Conservation (phyloP, 2,888 invertebrate species). For the Dendrolimus houi region DNA sequence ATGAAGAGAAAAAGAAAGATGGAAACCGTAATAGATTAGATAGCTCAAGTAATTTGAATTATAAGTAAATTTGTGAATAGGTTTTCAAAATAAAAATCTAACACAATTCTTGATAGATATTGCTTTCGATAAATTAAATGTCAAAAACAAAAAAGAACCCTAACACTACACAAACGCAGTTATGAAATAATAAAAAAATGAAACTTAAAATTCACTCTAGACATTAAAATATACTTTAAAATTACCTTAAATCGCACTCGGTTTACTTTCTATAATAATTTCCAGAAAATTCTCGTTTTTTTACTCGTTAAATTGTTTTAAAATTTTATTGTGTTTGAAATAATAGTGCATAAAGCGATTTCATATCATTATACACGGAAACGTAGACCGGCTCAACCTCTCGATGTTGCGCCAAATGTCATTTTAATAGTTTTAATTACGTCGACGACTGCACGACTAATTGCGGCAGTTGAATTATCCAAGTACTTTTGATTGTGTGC, state of each 20-base stretch:
- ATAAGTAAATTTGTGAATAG: too few relatives aligned
- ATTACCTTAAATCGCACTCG: conserved; percentile 15
- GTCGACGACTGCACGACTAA: conserved; percentile 31
- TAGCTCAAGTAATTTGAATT: too few relatives aligned
- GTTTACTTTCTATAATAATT: conserved; percentile 20
- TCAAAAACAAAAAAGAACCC: background rate
- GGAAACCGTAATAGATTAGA: too few relatives aligned
- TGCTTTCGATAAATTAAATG: too few relatives aligned
- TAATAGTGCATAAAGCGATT: conserved; percentile 40
- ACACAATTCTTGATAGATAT: too few relatives aligned
- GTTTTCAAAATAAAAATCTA: too few relatives aligned
- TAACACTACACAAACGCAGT: background rate
- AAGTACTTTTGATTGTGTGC: conserved; percentile 14
- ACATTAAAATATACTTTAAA: conserved; percentile 4
- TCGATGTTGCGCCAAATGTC: conserved; percentile 47
- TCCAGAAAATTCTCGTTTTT: background rate
- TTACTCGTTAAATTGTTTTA: conserved; percentile 31
- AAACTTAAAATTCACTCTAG: background rate
- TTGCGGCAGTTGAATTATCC: conserved; percentile 27
- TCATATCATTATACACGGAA: conserved; percentile 38
- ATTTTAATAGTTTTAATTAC: conserved; percentile 71
- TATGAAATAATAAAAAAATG: background rate
- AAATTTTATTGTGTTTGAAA: conserved; percentile 32
- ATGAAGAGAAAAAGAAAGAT: too few relatives aligned
- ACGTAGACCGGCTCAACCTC: conserved; percentile 23